These are phyloP conservation scores for Drepana falcataria DNA, from an alignment of 2,888 invertebrate genomes.

Conservation along the genomic window DNA sequence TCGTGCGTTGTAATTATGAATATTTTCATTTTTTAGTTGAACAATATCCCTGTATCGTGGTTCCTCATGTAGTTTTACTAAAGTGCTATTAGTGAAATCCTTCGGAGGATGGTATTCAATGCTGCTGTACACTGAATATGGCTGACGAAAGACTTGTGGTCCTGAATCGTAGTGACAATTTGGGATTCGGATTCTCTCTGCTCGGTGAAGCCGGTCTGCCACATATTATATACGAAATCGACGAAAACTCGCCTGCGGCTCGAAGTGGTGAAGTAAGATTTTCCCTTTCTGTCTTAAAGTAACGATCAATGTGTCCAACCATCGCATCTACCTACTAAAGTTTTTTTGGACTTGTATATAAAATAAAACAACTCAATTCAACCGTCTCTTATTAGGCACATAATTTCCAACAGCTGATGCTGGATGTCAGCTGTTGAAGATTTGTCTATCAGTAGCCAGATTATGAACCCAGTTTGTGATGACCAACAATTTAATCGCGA, in stretches of 20 bases:
- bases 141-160: slow-evolving; percentile 94
- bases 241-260: slow-evolving; percentile 95
- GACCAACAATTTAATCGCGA: no score
- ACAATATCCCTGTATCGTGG: slow-evolving; percentile 35
- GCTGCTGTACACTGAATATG: slow-evolving; percentile 81
- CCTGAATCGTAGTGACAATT: slow-evolving; percentile 90
- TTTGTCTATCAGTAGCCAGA: no score
- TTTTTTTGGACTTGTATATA: slow-evolving; percentile 5
- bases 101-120: slow-evolving; percentile 64
- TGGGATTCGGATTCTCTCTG: slow-evolving; percentile 94
- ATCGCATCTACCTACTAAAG: slow-evolving; percentile 26
- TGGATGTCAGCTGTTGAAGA: no score
- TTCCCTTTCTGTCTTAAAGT: slow-evolving; percentile 6
- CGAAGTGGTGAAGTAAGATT: slow-evolving; percentile 90
- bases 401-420: not conserved
- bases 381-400: not conserved
- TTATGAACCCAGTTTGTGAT: no score
- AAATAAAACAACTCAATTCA: not conserved
- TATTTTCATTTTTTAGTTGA: slow-evolving; percentile 50
- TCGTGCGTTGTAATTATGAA: slow-evolving; percentile 60
- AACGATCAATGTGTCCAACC: slow-evolving; percentile 2
- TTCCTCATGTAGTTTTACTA: slow-evolving; percentile 42
- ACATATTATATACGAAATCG: slow-evolving; percentile 95
- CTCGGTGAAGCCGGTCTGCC: slow-evolving; percentile 94
- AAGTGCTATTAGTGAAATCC: slow-evolving; percentile 58